Conservation (phyloP, 1,140 invertebrate species). For the Protaetia brevitarsis region DNA sequence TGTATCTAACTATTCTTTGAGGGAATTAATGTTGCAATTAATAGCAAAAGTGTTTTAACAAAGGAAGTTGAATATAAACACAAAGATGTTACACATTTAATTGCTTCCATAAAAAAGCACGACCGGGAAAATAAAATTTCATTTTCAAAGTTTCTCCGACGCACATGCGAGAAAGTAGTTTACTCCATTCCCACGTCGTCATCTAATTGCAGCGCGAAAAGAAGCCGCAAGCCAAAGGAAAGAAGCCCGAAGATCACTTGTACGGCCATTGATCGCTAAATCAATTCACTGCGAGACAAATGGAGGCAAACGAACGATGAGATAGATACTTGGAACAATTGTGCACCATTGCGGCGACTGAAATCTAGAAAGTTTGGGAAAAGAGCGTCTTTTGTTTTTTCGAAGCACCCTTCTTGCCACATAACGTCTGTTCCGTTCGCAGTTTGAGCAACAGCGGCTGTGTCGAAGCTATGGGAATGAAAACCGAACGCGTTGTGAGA, state of each 20-base stretch:
- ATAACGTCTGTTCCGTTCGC: not conserved
- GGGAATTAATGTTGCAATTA: too few species aligned
- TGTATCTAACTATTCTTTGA: too few species aligned
- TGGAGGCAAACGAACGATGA: not conserved
- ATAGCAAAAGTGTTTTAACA: too few species aligned
- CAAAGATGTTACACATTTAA: not conserved
- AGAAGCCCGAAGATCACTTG: not conserved
- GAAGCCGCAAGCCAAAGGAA: not conserved
- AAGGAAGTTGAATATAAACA: not conserved
- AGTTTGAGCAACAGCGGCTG: not conserved
- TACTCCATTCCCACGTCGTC: not conserved
- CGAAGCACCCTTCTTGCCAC: not conserved
- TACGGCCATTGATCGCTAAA: not conserved
- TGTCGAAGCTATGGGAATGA: not conserved
- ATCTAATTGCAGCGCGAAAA: not conserved
- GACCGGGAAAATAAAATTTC: not conserved
- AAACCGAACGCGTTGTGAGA: not conserved
- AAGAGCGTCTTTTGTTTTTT: conserved; percentile 9
- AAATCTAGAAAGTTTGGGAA: conserved; percentile 15
- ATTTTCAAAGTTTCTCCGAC: not conserved
- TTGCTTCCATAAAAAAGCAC: not conserved
- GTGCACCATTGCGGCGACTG: not conserved
- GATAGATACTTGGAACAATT: not conserved
- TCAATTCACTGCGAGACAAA: not conserved
- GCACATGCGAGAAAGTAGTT: not conserved